phyloP scores from a whole-genome alignment of 1,140 invertebrate genomes.

The Pantala flavescens region DNA sequence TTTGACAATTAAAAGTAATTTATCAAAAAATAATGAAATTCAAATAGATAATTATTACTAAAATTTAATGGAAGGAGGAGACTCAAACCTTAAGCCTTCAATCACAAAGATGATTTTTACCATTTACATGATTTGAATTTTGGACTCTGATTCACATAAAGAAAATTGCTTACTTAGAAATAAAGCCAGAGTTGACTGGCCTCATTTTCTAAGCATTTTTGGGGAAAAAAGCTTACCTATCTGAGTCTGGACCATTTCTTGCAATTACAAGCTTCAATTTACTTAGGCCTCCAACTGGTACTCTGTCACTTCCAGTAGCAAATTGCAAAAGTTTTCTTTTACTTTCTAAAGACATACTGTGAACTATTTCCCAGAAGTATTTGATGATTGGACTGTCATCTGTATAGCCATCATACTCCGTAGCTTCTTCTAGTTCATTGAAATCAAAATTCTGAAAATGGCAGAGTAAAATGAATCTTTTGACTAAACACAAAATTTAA shows the following conservation, averaged over 20 bases:
- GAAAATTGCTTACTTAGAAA: too few species aligned
- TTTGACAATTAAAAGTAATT: too few species aligned
- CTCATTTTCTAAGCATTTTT: too few species aligned
- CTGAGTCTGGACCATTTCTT: conserved; percentile 65
- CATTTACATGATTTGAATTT: too few species aligned
- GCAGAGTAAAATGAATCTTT: neutral
- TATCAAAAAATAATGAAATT: too few species aligned
- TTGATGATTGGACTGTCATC: conserved; percentile 71
- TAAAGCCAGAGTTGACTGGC: too few species aligned
- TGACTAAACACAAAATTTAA: too few species aligned
- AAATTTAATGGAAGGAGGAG: too few species aligned
- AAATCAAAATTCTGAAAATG: conserved; percentile 70
- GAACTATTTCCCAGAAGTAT: conserved; percentile 93
- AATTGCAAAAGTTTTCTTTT: conserved; percentile 89
- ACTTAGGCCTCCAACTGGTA: conserved; percentile 86
- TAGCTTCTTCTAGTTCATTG: conserved; percentile 75
- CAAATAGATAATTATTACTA: too few species aligned
- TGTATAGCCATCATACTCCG: conserved; percentile 89
- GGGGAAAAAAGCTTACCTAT: conserved; percentile 35
- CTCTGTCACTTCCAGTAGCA: conserved; percentile 82
- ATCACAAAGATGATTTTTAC: too few species aligned
- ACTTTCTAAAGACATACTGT: conserved; percentile 65
- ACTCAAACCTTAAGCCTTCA: too few species aligned
- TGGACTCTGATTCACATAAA: too few species aligned
- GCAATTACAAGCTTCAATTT: conserved; percentile 75